A percentile compares a stretch with the other conserved stretches of the same genome.
phyloP scores from a whole-genome alignment of 2,797 vertebrate species.

The Manis pentadactyla region DNA sequence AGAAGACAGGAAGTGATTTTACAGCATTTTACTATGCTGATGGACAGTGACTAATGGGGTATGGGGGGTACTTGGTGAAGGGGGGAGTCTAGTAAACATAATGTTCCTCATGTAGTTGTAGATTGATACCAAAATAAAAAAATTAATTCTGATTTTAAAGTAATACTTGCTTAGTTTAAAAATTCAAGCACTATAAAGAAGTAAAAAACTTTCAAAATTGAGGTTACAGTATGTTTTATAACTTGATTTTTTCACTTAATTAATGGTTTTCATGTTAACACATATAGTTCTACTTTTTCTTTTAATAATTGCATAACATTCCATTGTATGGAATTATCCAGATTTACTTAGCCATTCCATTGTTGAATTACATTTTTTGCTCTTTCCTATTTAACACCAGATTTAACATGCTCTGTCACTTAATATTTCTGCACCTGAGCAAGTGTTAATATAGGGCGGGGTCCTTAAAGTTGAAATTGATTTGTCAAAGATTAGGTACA shows the following conservation, averaged over 20 bases:
- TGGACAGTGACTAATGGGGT: no score
- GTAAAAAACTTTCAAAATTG: conserved; percentile 2
- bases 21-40: no score
- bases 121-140: not conserved
- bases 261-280: conserved; percentile 17
- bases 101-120: no score
- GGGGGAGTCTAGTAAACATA: no score
- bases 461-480: conserved; percentile 49
- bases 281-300: not conserved
- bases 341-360: conserved; percentile 17
- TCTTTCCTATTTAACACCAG: conserved; percentile 21
- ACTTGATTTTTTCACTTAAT: conserved; percentile 40
- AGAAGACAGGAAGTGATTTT: no score
- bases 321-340: not conserved
- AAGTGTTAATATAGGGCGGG: conserved; percentile 46
- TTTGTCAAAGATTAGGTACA: conserved; percentile 32
- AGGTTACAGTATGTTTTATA: conserved; percentile 13
- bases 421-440: conserved; percentile 58
- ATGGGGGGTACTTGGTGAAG: no score
- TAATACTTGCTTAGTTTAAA: conserved; percentile 32
- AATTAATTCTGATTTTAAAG: conserved; percentile 44
- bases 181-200: conserved; percentile 19
- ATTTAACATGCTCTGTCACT: conserved; percentile 27
- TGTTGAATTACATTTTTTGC: conserved; percentile 29
- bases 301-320: not conserved